Evolutionary conservation across 2,113 vertebrate species (phyloP), one percentile per base, ranked within the genome.

Genomic region (Triplophysa dalaica): DNA sequence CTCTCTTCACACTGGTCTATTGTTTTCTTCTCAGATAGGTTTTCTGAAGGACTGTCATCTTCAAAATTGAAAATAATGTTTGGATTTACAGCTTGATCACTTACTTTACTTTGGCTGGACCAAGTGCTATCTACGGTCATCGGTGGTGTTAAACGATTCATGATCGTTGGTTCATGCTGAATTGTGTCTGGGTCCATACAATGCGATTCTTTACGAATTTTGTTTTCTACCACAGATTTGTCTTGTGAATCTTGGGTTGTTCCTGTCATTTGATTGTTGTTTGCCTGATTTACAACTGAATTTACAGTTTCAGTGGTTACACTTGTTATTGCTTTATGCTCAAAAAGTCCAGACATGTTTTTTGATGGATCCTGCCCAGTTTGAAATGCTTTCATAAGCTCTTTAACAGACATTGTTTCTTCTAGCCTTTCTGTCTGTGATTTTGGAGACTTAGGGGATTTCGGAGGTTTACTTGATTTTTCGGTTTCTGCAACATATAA

Each of bases 361-460:
- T 98, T 98, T 63, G 98, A 99, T 0, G 96, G 96, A 85, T 98
- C 97, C 81, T 98, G 94, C 13, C 97, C 97, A 10, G 94, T 96
- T 81, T 99, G 97, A 86, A 99, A 99, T 12, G 97, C 95, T 90
- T 93, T 97, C 97, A 99, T 95, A 80, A 99, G 80, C 45, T 99
- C 98, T 75, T 91, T 94, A 38, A 99, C 98, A 4, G 98, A 98
- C 96, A 98, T 97, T 0, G 94, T 97, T 89, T 99, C 96, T 83
- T 98, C 96, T 0, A 98, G 93, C 70, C 93, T 92, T 86, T 99
- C 97, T 3, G 96, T 95, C 85, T 92, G 90, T 74, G 91, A 92
- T 85, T 79, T 82, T 19, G 91, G 89, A 5, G 92, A 92, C 87
- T 93, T 95, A 9, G 92, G 91, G 69, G 96, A 95, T 50, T 90